Conservation (phyloP, 2,888 invertebrate genomes). For the Cryptosula pallasiana region DNA sequence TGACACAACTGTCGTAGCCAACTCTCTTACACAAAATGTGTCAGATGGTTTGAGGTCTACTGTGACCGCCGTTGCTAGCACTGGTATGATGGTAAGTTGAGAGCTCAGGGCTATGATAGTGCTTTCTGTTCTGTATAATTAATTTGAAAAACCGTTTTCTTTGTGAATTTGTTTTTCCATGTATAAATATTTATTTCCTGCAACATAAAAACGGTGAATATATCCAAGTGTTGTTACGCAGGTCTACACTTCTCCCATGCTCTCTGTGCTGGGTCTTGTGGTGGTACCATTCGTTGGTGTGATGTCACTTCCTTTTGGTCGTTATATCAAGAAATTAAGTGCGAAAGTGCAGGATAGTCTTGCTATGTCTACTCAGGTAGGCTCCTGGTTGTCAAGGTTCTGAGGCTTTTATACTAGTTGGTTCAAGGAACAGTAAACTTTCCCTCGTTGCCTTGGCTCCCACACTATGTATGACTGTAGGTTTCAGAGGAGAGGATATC, state of each 20-base stretch:
- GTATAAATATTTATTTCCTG: too few species aligned
- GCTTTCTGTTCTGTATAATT: too few species aligned
- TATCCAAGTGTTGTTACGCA: conserved; percentile 55
- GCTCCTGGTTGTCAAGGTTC: conserved; percentile 20
- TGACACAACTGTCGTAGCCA: conserved; percentile 85
- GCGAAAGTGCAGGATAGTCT: conserved; percentile 64
- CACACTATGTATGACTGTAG: conserved; percentile 33
- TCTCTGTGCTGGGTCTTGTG: conserved; percentile 77
- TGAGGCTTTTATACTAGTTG: neutral
- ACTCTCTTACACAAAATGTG: conserved; percentile 84
- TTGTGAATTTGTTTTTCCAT: too few species aligned
- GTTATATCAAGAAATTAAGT: conserved; percentile 79
- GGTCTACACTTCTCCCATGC: conserved; percentile 84
- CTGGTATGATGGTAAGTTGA: conserved; percentile 81
- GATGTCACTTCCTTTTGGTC: conserved; percentile 64
- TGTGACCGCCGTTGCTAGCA: conserved; percentile 79
- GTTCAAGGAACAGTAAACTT: neutral
- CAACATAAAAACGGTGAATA: too few species aligned
- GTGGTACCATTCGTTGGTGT: conserved; percentile 86
- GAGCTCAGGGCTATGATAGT: too few species aligned
- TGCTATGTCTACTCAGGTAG: conserved; percentile 62
- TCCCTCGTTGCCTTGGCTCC: neutral
- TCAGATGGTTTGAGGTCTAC: conserved; percentile 86
- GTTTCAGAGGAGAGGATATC: conserved; percentile 79
- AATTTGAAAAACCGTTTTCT: too few species aligned